Evolutionary conservation across 2,797 vertebrate genomes (phyloP).

Genomic region (Aphelocoma californica): DNA sequence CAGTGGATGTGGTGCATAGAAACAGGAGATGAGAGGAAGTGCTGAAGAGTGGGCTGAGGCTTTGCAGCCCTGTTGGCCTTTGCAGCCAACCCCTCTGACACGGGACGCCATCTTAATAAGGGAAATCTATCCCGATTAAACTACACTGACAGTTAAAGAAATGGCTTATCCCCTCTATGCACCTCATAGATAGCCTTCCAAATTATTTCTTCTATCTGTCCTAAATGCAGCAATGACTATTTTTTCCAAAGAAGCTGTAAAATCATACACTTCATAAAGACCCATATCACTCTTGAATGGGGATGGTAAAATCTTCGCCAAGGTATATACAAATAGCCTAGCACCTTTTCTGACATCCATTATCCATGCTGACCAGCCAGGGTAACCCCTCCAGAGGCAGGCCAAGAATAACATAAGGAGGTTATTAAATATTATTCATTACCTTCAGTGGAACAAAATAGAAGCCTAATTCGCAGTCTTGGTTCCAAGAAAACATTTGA

Average conservation of each 20-base stretch:
- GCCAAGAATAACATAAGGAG: slow-evolving; percentile 66
- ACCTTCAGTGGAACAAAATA: slow-evolving; percentile 58
- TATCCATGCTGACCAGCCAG: slow-evolving; percentile 23
- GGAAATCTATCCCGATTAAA: background rate
- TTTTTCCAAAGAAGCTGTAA: slow-evolving; percentile 34
- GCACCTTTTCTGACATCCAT: slow-evolving; percentile 55
- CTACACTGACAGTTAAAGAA: background rate
- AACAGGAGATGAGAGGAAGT: background rate
- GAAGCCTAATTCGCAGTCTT: slow-evolving; percentile 36
- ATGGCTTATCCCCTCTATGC: background rate
- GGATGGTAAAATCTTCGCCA: slow-evolving; percentile 13
- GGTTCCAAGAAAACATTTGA: slow-evolving; percentile 63
- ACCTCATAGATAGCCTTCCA: background rate
- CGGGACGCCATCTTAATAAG: background rate
- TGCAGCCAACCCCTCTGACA: background rate
- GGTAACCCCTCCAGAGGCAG: slow-evolving; percentile 33
- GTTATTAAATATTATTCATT: slow-evolving; percentile 72
- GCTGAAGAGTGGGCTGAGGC: background rate
- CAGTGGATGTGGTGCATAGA: rapidly evolving
- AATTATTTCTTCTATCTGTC: slow-evolving; percentile 13
- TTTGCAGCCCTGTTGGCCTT: background rate
- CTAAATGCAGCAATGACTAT: background rate
- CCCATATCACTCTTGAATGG: background rate
- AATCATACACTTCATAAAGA: background rate
- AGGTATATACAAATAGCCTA: slow-evolving; percentile 49